Conservation (phyloP, 2,888 invertebrate species). For the Eurois occulta region DNA sequence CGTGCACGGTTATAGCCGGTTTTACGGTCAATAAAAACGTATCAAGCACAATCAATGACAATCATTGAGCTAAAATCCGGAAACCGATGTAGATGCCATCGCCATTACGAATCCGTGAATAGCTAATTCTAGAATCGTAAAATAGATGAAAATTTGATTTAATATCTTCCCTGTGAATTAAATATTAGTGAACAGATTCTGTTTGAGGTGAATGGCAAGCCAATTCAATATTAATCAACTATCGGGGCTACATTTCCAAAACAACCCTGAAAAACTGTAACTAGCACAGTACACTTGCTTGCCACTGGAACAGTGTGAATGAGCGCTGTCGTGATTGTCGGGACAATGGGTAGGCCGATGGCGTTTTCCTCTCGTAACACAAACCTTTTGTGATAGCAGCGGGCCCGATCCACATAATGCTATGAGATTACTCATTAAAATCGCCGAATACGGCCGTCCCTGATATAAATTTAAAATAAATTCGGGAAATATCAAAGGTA, state of each 20-base stretch:
- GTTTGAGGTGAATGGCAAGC: not conserved
- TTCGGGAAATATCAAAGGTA: slow-evolving; percentile 49
- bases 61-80: slow-evolving; percentile 72
- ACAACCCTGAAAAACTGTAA: not conserved
- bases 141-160: slow-evolving; percentile 14
- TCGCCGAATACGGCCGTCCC: slow-evolving; percentile 53
- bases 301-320: slow-evolving; percentile 62
- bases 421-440: slow-evolving; percentile 79
- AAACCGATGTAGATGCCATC: slow-evolving; percentile 65
- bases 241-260: not conserved
- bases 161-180: not conserved
- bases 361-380: slow-evolving; percentile 73
- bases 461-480: slow-evolving; percentile 49
- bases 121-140: slow-evolving; percentile 53
- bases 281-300: slow-evolving; percentile 20
- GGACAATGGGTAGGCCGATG: slow-evolving; percentile 75
- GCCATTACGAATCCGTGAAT: slow-evolving; percentile 64
- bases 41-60: slow-evolving; percentile 77
- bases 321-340: slow-evolving; percentile 65
- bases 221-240: not conserved
- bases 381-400: slow-evolving; percentile 77
- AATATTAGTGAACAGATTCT: not conserved
- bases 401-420: slow-evolving; percentile 71
- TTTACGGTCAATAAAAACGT: slow-evolving; percentile 75
- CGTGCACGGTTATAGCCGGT: slow-evolving; percentile 70